Evolutionary conservation across 2,113 vertebrate species (phyloP), one percentile per base, ranked within the genome.

Genomic region (Forbesichthys agassizii): DNA sequence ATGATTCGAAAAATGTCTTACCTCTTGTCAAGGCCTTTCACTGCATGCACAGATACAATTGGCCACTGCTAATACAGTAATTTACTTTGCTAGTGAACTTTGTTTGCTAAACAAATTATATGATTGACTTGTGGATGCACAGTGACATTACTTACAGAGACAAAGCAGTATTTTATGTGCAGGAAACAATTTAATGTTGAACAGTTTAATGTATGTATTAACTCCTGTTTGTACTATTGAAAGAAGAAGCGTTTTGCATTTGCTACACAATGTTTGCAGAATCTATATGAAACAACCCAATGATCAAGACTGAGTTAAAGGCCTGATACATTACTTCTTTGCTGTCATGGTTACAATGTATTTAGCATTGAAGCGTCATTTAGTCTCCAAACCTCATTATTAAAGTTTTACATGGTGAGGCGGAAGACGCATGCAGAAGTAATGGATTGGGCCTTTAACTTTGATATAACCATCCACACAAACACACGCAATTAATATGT

Each of bases 11-110:
- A 42, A 68, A 58, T 20, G 13, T 11, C 33, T 69, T 47, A 71
- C 63, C 73, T 64, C 68, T 63, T 54, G 71, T 75, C 67, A 82
- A 86, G 84, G 80, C 46, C 79, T 83, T 88, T 90, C 88, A 91
- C 92, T 92, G 91, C 91, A 90, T 92, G 90, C 89, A 90, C 88
- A 87, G 84, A 89, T 77, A 73, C 73, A 42, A 27, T 27, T 27
- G 27, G 27, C 75, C 82, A 80, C 13, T 14, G 71, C 12, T 47
- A 48, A 52, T 54, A 12, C 36, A 48, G 55, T 54, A 12, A 59
- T 33, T n/a, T n/a, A 33, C 9, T 58, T 58, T 6, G 3, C 10
- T 14, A 46, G 14, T 61, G 13, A 11, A 61, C 4, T 6, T 56
- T 68, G 8, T 7, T 36, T 64, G 47, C 46, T 55, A 13, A 61